These are phyloP conservation scores for Rhynchophorus ferrugineus DNA, from an alignment of 1,140 invertebrate species.

Conservation along the genomic window DNA sequence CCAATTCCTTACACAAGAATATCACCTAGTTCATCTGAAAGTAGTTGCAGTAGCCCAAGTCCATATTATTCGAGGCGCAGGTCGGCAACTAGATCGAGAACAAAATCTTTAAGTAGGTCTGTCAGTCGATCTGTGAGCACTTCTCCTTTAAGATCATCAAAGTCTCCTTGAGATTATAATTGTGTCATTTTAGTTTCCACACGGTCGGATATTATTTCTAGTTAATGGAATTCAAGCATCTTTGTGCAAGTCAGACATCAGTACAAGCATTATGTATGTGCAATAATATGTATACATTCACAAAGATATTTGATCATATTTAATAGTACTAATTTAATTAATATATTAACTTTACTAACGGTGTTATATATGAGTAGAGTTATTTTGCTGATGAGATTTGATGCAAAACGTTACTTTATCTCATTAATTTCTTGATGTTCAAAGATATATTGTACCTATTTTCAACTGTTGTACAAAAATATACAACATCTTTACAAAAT, in stretches of 20 bases:
- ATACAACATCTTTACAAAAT: no score
- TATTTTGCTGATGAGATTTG: no score
- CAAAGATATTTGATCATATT: no score
- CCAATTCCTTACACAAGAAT: slow-evolving; percentile 84
- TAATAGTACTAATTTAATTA: no score
- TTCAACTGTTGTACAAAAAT: no score
- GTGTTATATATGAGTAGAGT: no score
- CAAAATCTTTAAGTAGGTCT: slow-evolving; percentile 32
- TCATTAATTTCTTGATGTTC: no score
- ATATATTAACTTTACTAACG: no score
- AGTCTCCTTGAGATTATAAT: slow-evolving; percentile 21
- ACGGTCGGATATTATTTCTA: no score
- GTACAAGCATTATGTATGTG: neutral
- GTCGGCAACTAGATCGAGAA: slow-evolving; percentile 42
- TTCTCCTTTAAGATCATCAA: slow-evolving; percentile 15
- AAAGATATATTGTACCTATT: no score
- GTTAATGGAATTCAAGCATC: neutral
- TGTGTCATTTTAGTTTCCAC: neutral
- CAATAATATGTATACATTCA: no score
- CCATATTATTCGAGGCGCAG: slow-evolving; percentile 45
- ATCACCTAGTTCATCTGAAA: slow-evolving; percentile 64
- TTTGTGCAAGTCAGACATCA: neutral
- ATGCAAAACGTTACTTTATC: no score
- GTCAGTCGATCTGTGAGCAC: slow-evolving; percentile 13
- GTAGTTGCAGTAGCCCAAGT: slow-evolving; percentile 54